Evolutionary conservation across 2,113 vertebrate genomes (phyloP).

Genomic region (Centrocercus urophasianus): DNA sequence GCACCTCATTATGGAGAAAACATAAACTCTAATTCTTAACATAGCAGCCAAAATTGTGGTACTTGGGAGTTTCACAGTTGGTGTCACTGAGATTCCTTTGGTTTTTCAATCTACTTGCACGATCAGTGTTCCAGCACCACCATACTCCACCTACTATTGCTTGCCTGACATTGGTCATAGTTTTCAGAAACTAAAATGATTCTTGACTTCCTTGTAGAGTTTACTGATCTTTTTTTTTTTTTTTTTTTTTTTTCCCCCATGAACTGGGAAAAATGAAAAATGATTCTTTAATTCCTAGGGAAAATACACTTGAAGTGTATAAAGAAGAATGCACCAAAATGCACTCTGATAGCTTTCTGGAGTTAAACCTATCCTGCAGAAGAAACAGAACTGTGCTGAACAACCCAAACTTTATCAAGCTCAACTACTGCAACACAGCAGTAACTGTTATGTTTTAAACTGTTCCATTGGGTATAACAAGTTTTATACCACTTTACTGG

Average conservation of each 20-base stretch:
- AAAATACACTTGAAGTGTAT: neutral
- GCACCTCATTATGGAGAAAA: neutral
- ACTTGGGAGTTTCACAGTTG: neutral
- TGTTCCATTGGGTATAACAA: neutral
- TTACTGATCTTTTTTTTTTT: neutral
- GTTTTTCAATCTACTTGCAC: neutral
- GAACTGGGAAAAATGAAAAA: neutral
- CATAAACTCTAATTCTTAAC: neutral
- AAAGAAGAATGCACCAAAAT: neutral
- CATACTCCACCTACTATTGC: neutral
- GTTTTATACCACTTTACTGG: neutral
- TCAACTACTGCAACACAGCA: neutral
- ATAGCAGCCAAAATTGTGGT: neutral
- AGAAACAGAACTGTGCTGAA: neutral
- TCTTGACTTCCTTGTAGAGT: neutral
- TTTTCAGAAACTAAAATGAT: neutral
- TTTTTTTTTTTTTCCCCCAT: neutral
- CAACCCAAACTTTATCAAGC: neutral
- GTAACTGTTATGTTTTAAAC: neutral
- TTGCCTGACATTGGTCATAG: rapidly evolving
- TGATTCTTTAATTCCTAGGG: neutral
- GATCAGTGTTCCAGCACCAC: neutral
- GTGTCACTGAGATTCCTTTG: neutral
- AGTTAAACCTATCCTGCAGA: neutral
- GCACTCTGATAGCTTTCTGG: neutral